These are phyloP conservation scores for Nymphalis polychloros DNA, from an alignment of 2,888 invertebrate species.

Conservation along the genomic window DNA sequence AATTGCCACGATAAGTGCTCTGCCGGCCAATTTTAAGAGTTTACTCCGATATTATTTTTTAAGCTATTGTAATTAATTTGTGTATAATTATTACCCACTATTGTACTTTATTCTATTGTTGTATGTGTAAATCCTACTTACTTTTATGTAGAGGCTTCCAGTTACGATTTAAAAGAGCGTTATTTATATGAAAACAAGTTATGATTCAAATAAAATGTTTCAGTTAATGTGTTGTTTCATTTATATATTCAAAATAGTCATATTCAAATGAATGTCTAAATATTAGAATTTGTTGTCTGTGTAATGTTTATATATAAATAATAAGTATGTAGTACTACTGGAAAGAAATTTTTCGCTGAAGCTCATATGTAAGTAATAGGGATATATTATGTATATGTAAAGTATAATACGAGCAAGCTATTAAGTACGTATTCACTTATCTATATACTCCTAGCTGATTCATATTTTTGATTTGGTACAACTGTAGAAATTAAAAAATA, in stretches of 20 bases:
- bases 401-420: too few relatives aligned
- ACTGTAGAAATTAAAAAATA: too few relatives aligned
- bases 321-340: too few relatives aligned
- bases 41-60: slow-evolving; percentile 46
- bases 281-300: too few relatives aligned
- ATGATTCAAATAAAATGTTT: slow-evolving; percentile 76
- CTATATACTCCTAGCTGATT: too few relatives aligned
- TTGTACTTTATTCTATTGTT: slow-evolving; percentile 52
- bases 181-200: slow-evolving; percentile 74
- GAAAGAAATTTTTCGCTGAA: too few relatives aligned
- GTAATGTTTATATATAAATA: too few relatives aligned
- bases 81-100: slow-evolving; percentile 38
- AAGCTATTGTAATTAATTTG: slow-evolving; percentile 40
- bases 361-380: too few relatives aligned
- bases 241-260: slow-evolving; percentile 30
- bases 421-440: too few relatives aligned
- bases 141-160: slow-evolving; percentile 79
- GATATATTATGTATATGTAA: too few relatives aligned
- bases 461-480: too few relatives aligned
- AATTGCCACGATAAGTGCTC: slow-evolving; percentile 58
- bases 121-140: slow-evolving; percentile 46
- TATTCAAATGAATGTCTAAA: too few relatives aligned
- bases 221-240: slow-evolving; percentile 59
- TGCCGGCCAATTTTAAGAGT: slow-evolving; percentile 48
- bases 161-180: slow-evolving; percentile 70